Evolutionary conservation across 2,797 vertebrate species (phyloP), one percentile per base, ranked within the genome.

Genomic region (Ceyx erithaca): DNA sequence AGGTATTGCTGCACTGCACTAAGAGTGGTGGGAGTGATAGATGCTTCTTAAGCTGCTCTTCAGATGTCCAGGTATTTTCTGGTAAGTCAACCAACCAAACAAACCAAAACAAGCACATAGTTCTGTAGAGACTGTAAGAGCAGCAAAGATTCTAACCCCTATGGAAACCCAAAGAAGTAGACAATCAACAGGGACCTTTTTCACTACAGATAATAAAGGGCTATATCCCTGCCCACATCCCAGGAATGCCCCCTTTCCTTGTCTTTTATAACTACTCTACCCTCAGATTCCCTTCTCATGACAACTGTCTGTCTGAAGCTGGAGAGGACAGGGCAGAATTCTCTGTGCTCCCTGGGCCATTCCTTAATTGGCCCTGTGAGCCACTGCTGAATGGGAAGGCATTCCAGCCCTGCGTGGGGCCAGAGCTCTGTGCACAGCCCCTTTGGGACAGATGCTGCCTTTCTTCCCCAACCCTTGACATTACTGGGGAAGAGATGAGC

Each of bases 41-140:
- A 93, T 99, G 99, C 97, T 98, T 98, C 96, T 97, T 99, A 96
- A 99, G 97, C 90, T 99, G 99, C 97, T 98, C 98, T 96, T 98
- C 99, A 2, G 98, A 98, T 97, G 97, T 98, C 96, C 98, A 98
- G 75, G 98, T 99, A 79, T 98, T 97, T 94, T 98, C 98, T 93
- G 99, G 99, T 99, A 97, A 99, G 99, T 98, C 85, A 62, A 70
- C 80, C 18, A 4, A 66, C 9, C 30, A 11, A 21, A 9, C 22
- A 9, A 49, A 26, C 35, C 63, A 61, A 85, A 69, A 7, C 4
- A 16, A 68, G 43, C 12, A 2, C 2, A 2, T 45, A 22, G 9
- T 30, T 87, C 68, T 82, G 49, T 14, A 46, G 46, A 70, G 40
- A 55, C 28, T 13, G 25, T 31, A 30, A 49, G 48, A 75, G 45